Evolutionary conservation across 2,888 invertebrate genomes (phyloP), one percentile per base, ranked within the genome.

Genomic region (Microplitis manilae): DNA sequence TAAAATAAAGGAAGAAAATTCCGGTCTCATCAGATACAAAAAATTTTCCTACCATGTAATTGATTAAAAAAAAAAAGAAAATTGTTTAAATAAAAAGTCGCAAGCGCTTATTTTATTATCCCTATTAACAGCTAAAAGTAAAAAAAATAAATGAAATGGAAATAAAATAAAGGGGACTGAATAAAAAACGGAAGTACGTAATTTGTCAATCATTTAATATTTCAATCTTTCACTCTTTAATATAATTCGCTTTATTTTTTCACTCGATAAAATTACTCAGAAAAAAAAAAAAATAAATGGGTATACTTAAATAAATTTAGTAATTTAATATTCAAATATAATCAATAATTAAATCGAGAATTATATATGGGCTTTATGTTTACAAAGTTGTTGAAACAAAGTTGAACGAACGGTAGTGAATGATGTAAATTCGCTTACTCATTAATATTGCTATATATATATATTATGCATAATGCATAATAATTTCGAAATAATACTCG

Each of bases 131-230:
- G 1, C 4, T 2, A 2, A 13, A 50, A 50, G 50, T 4, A 50
- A 50, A 50, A 50, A 50, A 9, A 50, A 50, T 0, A 50, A 50
- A 50, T 30, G 30, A 30, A 30, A 30, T 30, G 0, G 30, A 30
- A 50, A 13, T 13, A 50, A 50, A 50, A 50, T 13, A 50, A 9
- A 2, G 13, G 50, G 50, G 50, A 50, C 9, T 9, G 2, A 50
- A 50, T 50, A 50, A 50, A 50, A 75, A 79, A 76, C 80, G 81
- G 81, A 81, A 80, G 81, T 75, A 30, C 72, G 72, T 79, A 81
- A 81, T 81, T 73, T 81, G 79, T 77, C 81, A 81, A 81, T 81
- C 77, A 78, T 80, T 40, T 80, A 74, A 77, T 79, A 79, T 73
- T 78, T 80, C 50, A 9, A 50, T 75, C 79, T 79, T 72, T 60